These are phyloP conservation scores for Catonia carolina DNA, from an alignment of 2,888 invertebrate species.

Conservation along the genomic window DNA sequence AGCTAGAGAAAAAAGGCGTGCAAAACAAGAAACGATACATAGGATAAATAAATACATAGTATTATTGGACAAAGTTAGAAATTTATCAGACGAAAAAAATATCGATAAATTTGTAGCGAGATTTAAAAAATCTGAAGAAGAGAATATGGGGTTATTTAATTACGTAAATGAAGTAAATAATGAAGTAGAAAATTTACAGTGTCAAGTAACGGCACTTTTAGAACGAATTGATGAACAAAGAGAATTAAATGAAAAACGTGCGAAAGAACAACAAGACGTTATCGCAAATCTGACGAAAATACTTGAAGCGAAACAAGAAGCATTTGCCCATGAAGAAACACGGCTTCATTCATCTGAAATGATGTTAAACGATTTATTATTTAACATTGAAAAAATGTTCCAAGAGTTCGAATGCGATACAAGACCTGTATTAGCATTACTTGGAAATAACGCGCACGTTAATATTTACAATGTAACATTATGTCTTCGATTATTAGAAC, in stretches of 20 bases:
- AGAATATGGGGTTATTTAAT: conserved; percentile 86
- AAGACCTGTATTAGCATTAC: not conserved
- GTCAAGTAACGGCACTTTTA: conserved; percentile 56
- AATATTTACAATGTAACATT: not conserved
- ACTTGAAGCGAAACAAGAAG: conserved; percentile 45
- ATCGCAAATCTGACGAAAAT: conserved; percentile 49
- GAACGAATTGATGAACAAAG: conserved; percentile 59
- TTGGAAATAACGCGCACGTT: conserved; percentile 2
- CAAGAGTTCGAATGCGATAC: not conserved
- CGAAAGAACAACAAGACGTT: conserved; percentile 53
- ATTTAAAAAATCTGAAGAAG: conserved; percentile 76
- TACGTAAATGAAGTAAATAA: conserved; percentile 85
- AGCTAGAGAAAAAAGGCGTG: conserved; percentile 59
- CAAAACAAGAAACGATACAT: conserved; percentile 60
- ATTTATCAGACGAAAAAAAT: conserved; percentile 55
- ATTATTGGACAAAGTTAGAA: conserved; percentile 68
- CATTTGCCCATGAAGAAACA: not conserved
- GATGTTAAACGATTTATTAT: not conserved
- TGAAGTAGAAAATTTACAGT: conserved; percentile 67
- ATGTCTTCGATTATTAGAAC: not conserved
- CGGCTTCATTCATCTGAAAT: not conserved
- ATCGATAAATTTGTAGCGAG: conserved; percentile 53
- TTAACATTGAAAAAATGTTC: conserved; percentile 4
- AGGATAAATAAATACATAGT: conserved; percentile 65
- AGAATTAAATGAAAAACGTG: conserved; percentile 50